Evolutionary conservation across 2,113 vertebrate genomes (phyloP).

Genomic region (Lates calcarifer): DNA sequence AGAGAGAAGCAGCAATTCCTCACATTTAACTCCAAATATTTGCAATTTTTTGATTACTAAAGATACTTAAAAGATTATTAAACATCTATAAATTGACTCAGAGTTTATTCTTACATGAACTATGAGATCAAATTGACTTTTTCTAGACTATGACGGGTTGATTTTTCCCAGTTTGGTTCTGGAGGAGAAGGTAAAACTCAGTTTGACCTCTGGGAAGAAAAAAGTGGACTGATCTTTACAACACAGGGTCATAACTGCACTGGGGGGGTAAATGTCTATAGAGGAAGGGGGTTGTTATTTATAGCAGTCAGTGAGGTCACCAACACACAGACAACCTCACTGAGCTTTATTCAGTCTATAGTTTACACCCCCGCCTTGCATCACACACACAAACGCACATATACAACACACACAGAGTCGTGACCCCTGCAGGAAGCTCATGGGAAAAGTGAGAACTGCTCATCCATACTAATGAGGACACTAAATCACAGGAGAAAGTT

Average conservation of each 20-base stretch:
- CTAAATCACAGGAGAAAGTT: constrained; percentile 42
- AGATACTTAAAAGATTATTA: not conserved
- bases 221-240: constrained; percentile 32
- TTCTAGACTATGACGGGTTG: not conserved
- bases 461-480: constrained; percentile 69
- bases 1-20: not conserved
- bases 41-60: not conserved
- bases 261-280: not conserved
- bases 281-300: constrained; percentile 56
- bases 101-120: too few relatives aligned
- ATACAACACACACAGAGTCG: constrained; percentile 30
- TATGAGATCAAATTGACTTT: not conserved
- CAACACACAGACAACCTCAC: constrained; percentile 56
- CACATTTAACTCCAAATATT: too few relatives aligned
- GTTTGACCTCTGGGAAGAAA: constrained; percentile 46
- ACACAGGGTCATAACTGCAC: constrained; percentile 53
- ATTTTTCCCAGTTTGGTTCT: not conserved
- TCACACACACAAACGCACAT: not conserved
- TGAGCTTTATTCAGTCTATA: constrained; percentile 67
- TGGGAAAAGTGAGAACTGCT: constrained; percentile 71
- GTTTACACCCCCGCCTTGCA: constrained; percentile 28
- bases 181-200: constrained; percentile 48
- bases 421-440: constrained; percentile 64
- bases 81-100: too few relatives aligned
- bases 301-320: constrained; percentile 67